Conservation (phyloP, 2,113 vertebrate species). For the Danionella cerebrum region DNA sequence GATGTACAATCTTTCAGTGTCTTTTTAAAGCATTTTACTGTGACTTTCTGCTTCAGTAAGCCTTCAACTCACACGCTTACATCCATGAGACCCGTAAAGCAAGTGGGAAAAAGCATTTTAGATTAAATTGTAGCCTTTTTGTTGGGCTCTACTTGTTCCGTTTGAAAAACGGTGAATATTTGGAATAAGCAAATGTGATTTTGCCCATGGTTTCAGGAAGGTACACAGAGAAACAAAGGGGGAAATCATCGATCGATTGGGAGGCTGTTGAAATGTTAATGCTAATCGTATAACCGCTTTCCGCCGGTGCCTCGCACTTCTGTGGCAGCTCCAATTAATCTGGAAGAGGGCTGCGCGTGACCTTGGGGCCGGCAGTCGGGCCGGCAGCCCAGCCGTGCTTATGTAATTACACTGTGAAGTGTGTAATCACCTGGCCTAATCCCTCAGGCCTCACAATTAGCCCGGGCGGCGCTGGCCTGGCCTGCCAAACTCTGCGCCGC, state of each 20-base stretch:
- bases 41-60: not conserved
- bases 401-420: constrained; percentile 96
- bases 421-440: constrained; percentile 91
- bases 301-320: constrained; percentile 74
- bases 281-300: constrained; percentile 86
- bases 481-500: constrained; percentile 70
- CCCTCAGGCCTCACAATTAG: constrained; percentile 89
- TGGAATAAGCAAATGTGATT: not conserved
- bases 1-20: constrained; percentile 9
- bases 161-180: constrained; percentile 38
- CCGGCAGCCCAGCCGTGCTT: constrained; percentile 83
- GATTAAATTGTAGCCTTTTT: too few species aligned
- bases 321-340: constrained; percentile 98
- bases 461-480: constrained; percentile 66
- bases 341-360: constrained; percentile 82
- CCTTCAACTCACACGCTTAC: not conserved
- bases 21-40: constrained; percentile 13
- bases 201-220: not conserved
- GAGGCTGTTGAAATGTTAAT: constrained; percentile 85
- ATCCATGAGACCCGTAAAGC: constrained; percentile 10
- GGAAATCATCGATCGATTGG: constrained; percentile 70
- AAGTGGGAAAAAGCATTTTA: too few species aligned
- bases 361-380: constrained; percentile 78
- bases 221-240: not conserved
- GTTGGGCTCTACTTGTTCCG: constrained; percentile 60